Evolutionary conservation across 2,113 vertebrate species (phyloP), one percentile per base, ranked within the genome.

Genomic region (Silurus glanis): DNA sequence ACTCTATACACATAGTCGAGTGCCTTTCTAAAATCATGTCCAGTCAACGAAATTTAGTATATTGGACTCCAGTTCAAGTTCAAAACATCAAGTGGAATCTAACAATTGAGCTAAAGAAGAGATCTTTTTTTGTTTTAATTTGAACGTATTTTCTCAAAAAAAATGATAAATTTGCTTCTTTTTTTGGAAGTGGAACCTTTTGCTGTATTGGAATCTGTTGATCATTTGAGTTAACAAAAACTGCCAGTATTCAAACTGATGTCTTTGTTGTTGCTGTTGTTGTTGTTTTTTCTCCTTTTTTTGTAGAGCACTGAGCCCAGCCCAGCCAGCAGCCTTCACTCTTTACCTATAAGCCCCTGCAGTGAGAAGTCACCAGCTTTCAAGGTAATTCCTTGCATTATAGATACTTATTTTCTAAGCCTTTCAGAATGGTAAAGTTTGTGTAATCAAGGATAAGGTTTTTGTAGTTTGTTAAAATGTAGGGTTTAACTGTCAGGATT

Each of bases 271-370:
- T 37, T 37, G 37, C 3, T 37, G 25, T 72, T 64, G 84, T 76
- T 74, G 71, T 1, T 86, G 85, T 90, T 91, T 90, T 88, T 86
- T 82, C 89, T 82, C 10, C 87, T 83, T 94, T 92, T 78, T 95
- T 37, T 37, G 37, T 37, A 99, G 98, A 99, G 97, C 90, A 84
- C 96, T 0, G 98, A 99, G 88, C 96, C 96, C 84, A 99, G 98
- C 89, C 98, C 97, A 84, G 96, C 97, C n/a, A 96, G 96, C 89
- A 99, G 98, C 92, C 97, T 96, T 55, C 90, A 97, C 25, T 99
- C 98, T 16, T 95, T 99, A 89, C 97, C 97, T 74, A 96, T 98
- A 78, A 99, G 98, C 90, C 98, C 98, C 62, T 96, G 97, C 92
- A 95, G 96, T 59, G 98, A 99, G 89, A 97, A 97, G 88, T 96